Evolutionary conservation across 2,113 vertebrate species (phyloP).

Genomic region (Indri indri): DNA sequence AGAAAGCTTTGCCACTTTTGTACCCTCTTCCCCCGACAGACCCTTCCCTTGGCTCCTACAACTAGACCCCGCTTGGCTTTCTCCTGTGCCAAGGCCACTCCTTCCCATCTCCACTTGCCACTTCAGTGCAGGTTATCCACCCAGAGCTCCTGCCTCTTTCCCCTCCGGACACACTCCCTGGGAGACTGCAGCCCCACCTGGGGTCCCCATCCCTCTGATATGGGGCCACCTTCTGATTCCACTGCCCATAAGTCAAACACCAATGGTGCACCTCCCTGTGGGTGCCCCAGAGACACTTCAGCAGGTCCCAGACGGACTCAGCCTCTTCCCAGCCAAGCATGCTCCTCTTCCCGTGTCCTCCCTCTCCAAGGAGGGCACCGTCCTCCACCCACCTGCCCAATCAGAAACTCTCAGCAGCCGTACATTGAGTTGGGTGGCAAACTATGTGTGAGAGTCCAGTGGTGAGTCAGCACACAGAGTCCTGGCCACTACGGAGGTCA

Average conservation of each 20-base stretch:
- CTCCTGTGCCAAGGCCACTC: too few species aligned
- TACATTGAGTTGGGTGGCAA: not conserved
- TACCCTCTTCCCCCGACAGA: not conserved
- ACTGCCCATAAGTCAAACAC: not conserved
- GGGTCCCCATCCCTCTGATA: too few species aligned
- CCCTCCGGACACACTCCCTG: not conserved
- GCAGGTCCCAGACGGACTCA: not conserved
- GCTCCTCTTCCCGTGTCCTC: not conserved
- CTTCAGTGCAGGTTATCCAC: not conserved
- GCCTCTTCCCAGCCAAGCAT: not conserved
- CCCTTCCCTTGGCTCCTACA: not conserved
- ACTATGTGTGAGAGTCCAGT: too few species aligned
- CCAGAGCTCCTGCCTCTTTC: not conserved
- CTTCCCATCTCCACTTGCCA: not conserved
- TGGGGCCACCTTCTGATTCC: not conserved
- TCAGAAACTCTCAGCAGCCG: not conserved
- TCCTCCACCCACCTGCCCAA: not conserved
- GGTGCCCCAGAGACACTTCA: not conserved
- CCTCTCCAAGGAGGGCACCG: not conserved
- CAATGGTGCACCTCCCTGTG: accelerated
- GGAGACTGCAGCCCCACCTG: not conserved
- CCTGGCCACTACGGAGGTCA: not conserved
- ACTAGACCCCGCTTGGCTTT: not conserved
- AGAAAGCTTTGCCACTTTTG: not conserved
- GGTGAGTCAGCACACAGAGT: not conserved